Conservation (phyloP, 2,797 vertebrate genomes). For the Sebastes goodei region DNA sequence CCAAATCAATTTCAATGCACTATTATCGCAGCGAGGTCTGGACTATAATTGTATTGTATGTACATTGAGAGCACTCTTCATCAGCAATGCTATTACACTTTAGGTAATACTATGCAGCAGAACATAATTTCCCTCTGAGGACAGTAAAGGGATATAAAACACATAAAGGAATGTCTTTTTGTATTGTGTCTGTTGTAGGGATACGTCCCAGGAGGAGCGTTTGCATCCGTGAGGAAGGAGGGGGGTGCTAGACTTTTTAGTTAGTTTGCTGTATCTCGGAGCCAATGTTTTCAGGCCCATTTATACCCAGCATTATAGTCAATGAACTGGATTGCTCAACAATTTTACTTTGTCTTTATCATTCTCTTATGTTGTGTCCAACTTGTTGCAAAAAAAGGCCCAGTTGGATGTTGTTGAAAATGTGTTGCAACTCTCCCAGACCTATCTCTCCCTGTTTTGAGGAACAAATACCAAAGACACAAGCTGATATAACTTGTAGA, state of each 20-base stretch:
- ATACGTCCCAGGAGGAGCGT: neutral
- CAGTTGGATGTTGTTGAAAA: neutral
- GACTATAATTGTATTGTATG: conserved; percentile 13
- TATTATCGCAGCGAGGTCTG: neutral
- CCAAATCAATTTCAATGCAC: conserved; percentile 14
- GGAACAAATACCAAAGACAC: neutral
- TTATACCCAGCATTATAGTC: neutral
- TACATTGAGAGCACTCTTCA: conserved; percentile 6
- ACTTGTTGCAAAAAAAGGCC: neutral
- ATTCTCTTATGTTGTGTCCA: neutral
- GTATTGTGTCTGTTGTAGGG: neutral
- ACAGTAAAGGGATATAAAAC: conserved; percentile 1
- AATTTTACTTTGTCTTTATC: neutral
- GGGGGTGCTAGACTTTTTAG: neutral
- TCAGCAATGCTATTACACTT: conserved; percentile 11
- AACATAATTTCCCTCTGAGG: neutral
- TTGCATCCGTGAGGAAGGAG: neutral
- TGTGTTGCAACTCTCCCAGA: neutral
- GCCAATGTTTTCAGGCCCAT: neutral
- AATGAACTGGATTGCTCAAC: neutral
- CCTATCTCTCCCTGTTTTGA: neutral
- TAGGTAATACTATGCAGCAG: neutral
- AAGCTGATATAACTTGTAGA: no score
- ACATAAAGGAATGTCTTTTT: neutral
- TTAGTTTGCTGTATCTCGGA: neutral